phyloP scores from a whole-genome alignment of 1,140 invertebrate species.

The Dolichoris vasculosae region DNA sequence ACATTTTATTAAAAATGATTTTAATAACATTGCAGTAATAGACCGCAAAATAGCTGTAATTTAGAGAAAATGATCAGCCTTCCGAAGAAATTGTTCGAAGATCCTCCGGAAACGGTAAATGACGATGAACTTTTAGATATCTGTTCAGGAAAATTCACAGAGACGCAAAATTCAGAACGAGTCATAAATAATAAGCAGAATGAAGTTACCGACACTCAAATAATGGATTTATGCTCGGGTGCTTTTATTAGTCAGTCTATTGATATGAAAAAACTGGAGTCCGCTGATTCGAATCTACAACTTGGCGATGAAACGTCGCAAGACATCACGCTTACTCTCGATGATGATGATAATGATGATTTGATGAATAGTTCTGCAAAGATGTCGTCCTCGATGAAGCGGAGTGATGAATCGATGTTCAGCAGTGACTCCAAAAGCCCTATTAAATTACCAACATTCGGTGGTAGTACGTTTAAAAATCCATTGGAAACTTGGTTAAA shows the following conservation, averaged over 20 bases:
- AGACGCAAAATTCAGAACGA: slow-evolving; percentile 48
- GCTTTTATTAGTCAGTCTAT: slow-evolving; percentile 55
- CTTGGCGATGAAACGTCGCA: slow-evolving; percentile 57
- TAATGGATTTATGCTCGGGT: slow-evolving; percentile 62
- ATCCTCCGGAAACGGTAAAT: slow-evolving; percentile 62
- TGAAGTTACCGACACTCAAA: slow-evolving; percentile 55
- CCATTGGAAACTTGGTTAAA: slow-evolving; percentile 46
- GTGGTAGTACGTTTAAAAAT: slow-evolving; percentile 11
- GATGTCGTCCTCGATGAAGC: slow-evolving; percentile 17
- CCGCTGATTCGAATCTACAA: slow-evolving; percentile 19
- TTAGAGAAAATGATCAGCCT: slow-evolving; percentile 60
- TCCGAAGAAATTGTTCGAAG: slow-evolving; percentile 69
- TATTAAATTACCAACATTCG: not conserved
- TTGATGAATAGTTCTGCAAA: slow-evolving; percentile 17
- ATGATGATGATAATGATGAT: slow-evolving; percentile 58
- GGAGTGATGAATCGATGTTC: slow-evolving; percentile 44
- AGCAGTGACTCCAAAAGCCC: slow-evolving; percentile 41
- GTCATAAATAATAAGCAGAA: not conserved
- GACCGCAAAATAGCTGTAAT: slow-evolving; percentile 51
- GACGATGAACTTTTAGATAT: slow-evolving; percentile 74
- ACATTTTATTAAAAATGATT: not conserved
- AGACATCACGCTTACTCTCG: slow-evolving; percentile 56
- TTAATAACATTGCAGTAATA: slow-evolving; percentile 22
- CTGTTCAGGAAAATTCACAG: slow-evolving; percentile 75
- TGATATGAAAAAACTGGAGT: slow-evolving; percentile 27